A percentile compares a stretch with the other conserved stretches of the same genome.
Conservation (phyloP, 2,797 vertebrate species). For the Phrynocephalus vlangalii region DNA sequence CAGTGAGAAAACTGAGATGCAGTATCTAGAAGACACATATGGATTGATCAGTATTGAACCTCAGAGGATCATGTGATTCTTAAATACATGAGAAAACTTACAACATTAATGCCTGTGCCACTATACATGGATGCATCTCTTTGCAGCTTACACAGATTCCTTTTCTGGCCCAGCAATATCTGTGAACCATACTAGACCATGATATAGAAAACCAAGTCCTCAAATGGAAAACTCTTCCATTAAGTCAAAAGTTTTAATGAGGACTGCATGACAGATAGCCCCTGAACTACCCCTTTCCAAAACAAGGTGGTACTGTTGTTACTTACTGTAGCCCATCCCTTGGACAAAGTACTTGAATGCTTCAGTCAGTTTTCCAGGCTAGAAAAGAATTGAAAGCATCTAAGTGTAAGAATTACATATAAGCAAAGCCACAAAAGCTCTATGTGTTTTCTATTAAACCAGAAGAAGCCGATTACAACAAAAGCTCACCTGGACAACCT, state of each 20-base stretch:
- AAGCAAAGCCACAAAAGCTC: conserved; percentile 2
- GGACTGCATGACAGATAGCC: background rate
- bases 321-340: conserved; percentile 99
- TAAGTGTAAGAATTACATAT: conserved; percentile 30
- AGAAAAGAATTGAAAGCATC: conserved; percentile 56
- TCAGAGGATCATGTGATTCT: background rate
- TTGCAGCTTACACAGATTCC: background rate
- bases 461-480: background rate
- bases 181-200: background rate
- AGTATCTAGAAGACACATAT: background rate
- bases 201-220: too few relatives aligned
- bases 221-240: too few relatives aligned
- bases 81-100: background rate
- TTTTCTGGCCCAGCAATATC: background rate
- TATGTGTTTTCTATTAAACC: rapidly evolving
- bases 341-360: conserved; percentile 99
- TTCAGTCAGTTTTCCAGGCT: conserved; percentile 97
- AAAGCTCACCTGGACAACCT: conserved; percentile 91
- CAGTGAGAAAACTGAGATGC: background rate
- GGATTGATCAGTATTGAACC: background rate
- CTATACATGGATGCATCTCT: background rate
- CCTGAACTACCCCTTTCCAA: conserved; percentile 22
- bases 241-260: background rate
- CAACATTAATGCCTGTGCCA: background rate
- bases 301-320: conserved; percentile 30